Evolutionary conservation across 2,888 invertebrate species (phyloP).

Genomic region (Harmothoe impar): DNA sequence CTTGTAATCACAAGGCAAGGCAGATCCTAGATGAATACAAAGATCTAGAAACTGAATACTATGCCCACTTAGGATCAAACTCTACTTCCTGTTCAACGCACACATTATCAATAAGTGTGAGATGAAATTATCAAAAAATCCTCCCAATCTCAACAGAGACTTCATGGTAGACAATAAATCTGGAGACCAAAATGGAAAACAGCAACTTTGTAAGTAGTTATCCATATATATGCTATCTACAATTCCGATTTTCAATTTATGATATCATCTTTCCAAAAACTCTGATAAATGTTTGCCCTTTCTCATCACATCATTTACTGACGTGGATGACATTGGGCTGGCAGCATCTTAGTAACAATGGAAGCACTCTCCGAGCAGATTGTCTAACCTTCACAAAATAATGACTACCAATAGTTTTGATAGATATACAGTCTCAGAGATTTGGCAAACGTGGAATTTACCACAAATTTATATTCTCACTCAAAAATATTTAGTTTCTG

Average conservation of each 20-base stretch:
- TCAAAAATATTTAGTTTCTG: too few species aligned
- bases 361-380: neutral
- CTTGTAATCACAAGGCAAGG: neutral
- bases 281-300: too few species aligned
- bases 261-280: too few species aligned
- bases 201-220: neutral
- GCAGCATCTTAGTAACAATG: too few species aligned
- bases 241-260: too few species aligned
- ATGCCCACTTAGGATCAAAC: conserved; percentile 47
- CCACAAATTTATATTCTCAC: too few species aligned
- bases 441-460: too few species aligned
- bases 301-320: too few species aligned
- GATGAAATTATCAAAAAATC: neutral
- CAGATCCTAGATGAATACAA: neutral
- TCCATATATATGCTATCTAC: neutral
- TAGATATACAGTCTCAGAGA: too few species aligned
- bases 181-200: neutral
- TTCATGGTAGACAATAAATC: neutral
- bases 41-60: conserved; percentile 44
- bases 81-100: neutral
- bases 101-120: neutral
- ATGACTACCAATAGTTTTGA: neutral
- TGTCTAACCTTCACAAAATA: neutral
- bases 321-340: neutral
- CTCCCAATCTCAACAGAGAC: conserved; percentile 9